Base-by-base conservation (phyloP, 1,140 invertebrate species). In the Macrobrachium rosenbergii region DNA sequence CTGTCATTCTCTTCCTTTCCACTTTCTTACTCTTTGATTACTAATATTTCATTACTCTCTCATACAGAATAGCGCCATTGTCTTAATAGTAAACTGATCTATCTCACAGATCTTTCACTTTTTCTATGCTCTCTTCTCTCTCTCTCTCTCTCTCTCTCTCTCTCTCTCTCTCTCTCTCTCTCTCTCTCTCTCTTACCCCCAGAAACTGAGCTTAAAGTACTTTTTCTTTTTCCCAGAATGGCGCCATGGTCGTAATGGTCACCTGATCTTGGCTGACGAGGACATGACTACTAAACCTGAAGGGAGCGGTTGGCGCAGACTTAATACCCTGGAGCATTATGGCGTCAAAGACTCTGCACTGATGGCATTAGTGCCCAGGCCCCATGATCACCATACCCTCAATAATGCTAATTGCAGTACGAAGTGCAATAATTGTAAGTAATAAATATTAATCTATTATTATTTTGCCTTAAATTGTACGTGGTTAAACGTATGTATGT, bases 321-420 rank as follows among this genome's bases (percentile, higher is more conserved):
- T 99, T 16, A 98, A 99, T 91, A 98, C 97, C 0, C 93, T 99
- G 23, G 95, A 95, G 12, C 97, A 98, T 92, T 99, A 99, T 91
- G 97, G 97, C 17, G 96, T 99, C 6, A 97, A 97, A 91, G 97
- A 98, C 91, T 96, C 96, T 23, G 97, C 97, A 10, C 95, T 98
- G 17, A 97, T 98, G 96, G 97, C 96, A 7, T 92, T 99, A 59
- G 97, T 98, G 90, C 96, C 96, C 0, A 93, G 96, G 91, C 82
- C 87, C 0, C 82, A 83, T 76, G 81, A 79, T 69, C 89, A 81
- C 76, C 88, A 82, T 78, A 76, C 82, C 76, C 82, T 78, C 81
- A 88, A 80, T 78, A 88, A 86, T 59, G 87, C 87, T 79, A 88
- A 86, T 77, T 89, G 79, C 73, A 86, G 67, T 64, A 72, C 76